Evolutionary conservation across 2,797 vertebrate genomes (phyloP).

Genomic region (Gymnocypris eckloni): DNA sequence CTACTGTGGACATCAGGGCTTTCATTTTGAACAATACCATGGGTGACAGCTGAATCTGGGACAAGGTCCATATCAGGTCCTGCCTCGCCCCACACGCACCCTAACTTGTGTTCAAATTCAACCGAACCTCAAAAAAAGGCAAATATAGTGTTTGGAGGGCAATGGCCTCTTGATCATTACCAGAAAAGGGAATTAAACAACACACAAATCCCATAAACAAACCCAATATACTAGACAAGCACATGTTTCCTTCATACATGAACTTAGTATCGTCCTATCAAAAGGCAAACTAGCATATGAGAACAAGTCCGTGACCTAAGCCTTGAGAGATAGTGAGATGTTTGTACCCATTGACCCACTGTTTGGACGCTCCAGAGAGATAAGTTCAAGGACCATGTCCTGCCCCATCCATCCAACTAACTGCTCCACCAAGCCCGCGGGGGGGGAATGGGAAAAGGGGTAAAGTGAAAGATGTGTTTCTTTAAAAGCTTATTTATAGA

Average conservation of each 20-base stretch:
- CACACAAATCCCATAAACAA: neutral
- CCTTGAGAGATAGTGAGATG: constrained; percentile 40
- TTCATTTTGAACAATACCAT: constrained; percentile 16
- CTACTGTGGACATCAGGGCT: constrained; percentile 5
- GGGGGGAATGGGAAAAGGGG: neutral
- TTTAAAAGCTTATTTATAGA: constrained; percentile 16
- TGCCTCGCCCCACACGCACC: neutral
- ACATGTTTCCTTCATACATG: neutral
- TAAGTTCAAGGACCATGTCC: constrained; percentile 58
- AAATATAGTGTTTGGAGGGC: constrained; percentile 5
- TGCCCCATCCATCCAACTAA: constrained; percentile 53
- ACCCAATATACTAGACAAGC: neutral
- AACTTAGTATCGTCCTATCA: neutral
- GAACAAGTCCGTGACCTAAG: constrained; percentile 9
- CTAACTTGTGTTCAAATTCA: constrained; percentile 43
- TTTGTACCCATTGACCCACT: constrained; percentile 70
- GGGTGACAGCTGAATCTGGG: constrained; percentile 33
- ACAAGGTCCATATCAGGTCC: constrained; percentile 31
- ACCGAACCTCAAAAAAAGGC: constrained; percentile 28
- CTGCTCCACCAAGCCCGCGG: neutral
- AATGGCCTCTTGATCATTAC: constrained; percentile 8
- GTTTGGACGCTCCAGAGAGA: constrained; percentile 63
- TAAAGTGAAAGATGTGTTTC: neutral
- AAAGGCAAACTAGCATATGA: neutral
- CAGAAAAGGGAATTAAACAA: neutral